Base-by-base conservation (phyloP, 35 echinoderm and acorn worm genomes). In the Amphiura filiformis region DNA sequence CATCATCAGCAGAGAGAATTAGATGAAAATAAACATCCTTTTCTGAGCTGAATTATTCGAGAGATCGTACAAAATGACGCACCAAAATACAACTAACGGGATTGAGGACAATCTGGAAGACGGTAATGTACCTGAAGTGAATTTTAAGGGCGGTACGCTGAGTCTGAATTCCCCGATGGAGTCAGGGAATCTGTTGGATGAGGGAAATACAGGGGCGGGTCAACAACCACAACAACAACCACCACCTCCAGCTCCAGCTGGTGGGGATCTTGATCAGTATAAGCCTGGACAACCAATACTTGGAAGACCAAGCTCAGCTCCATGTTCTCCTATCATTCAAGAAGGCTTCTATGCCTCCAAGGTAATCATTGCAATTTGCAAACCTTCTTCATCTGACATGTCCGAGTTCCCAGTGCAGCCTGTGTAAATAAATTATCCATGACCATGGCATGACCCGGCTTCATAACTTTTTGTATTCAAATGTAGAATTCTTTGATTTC, bases 91-190 rank as follows among this genome's bases (percentile, higher is more conserved):
- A 34, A 85, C 84, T 36, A 83, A 70, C 31, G 77, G 57, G 23
- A 91, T 91, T 39, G 89, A 91, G 37, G 89, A 91, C 39, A 91
- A 91, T 47, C 76, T 91, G 0, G 87, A 88, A 31, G 89, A 91
- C 26, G 49, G 82, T 28, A 37, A 65, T 31, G 37, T 79, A 14
- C 89, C 81, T 57, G 89, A 91, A 23, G 89, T 91, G 15, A 75
- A 82, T 26, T 91, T 78, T 75, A 65, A 84, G 44, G 89, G 89
- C 39, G 89, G 83, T 34, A 84, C 75, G 32, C 38, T 91, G 34
- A 79, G 64, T 82, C 23, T 84, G 35, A 84, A 65, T 65, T 44
- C 32, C 11, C 61, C 61, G 26, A 56, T 91, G 23, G 89, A 91
- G 42, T 37, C 89, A 3, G 49, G 47, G 41, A 91, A 91, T 57